phyloP scores from a whole-genome alignment of 2,888 invertebrate genomes.

The Nemapogon koenigi region DNA sequence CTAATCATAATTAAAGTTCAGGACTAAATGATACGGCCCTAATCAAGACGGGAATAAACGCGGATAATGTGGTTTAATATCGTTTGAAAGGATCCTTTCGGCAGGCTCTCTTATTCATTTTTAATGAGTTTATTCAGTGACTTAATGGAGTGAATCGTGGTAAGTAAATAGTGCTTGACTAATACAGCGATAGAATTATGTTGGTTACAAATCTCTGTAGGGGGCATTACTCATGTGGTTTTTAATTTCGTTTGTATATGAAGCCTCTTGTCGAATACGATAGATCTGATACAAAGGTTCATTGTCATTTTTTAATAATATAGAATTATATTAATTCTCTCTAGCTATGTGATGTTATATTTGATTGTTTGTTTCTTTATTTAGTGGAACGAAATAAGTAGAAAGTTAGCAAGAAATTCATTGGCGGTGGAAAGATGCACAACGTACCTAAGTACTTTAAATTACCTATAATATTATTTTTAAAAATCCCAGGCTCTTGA shows the following conservation, averaged over 20 bases:
- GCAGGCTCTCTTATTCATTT: constrained; percentile 54
- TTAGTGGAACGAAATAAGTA: no score
- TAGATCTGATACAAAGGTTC: constrained; percentile 1
- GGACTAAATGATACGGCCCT: constrained; percentile 65
- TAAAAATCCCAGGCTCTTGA: no score
- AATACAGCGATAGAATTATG: background rate
- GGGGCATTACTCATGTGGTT: background rate
- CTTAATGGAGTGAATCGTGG: constrained; percentile 59
- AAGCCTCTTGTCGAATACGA: background rate
- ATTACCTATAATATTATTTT: no score
- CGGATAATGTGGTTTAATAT: constrained; percentile 61
- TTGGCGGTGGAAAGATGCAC: no score
- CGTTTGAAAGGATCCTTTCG: constrained; percentile 59
- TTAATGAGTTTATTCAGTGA: constrained; percentile 62
- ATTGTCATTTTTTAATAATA: background rate
- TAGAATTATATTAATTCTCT: no score
- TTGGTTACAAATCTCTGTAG: constrained; percentile 2
- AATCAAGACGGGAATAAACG: constrained; percentile 61
- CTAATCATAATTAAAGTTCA: constrained; percentile 52
- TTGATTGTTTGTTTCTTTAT: no score
- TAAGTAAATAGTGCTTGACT: constrained; percentile 43
- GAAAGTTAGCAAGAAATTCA: no score
- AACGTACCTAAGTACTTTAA: no score
- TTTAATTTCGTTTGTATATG: constrained; percentile 3
- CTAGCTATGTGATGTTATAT: no score